phyloP scores from a whole-genome alignment of 2,888 invertebrate species.

The Petrolisthes manimaculis region DNA sequence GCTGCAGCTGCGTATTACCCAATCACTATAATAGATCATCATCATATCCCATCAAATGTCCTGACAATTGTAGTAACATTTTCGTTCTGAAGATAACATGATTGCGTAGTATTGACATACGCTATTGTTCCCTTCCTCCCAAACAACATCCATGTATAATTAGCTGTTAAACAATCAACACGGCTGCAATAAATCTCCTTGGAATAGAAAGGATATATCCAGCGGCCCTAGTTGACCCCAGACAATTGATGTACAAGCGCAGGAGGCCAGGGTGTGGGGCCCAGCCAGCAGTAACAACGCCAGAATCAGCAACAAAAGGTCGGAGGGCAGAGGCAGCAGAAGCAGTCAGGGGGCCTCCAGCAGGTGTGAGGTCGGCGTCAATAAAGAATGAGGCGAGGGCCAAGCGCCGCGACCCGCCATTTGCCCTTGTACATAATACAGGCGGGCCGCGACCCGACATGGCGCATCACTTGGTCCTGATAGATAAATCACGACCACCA shows the following conservation, averaged over 20 bases:
- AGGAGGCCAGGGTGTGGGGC: background rate
- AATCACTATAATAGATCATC: too few relatives aligned
- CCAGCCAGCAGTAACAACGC: slow-evolving; percentile 16
- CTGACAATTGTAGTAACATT: too few relatives aligned
- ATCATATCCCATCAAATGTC: too few relatives aligned
- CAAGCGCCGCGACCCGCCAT: slow-evolving; percentile 46
- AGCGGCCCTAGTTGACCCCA: background rate
- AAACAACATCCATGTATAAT: too few relatives aligned
- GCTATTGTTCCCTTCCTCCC: too few relatives aligned
- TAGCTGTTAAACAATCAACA: background rate
- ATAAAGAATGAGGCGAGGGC: slow-evolving; percentile 58
- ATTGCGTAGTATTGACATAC: too few relatives aligned
- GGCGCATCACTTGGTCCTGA: slow-evolving; percentile 58
- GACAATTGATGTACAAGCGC: background rate
- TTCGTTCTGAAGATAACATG: too few relatives aligned
- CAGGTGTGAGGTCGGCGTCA: slow-evolving; percentile 57
- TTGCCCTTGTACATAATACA: slow-evolving; percentile 61
- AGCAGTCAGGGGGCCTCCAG: slow-evolving; percentile 2
- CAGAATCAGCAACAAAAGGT: slow-evolving; percentile 27
- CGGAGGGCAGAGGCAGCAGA: slow-evolving; percentile 8
- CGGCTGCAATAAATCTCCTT: background rate
- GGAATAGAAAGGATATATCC: background rate
- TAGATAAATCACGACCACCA: slow-evolving; percentile 56
- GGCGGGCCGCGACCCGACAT: slow-evolving; percentile 49
- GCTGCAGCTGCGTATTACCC: too few relatives aligned